Percentiles rank a stretch among this genome's conserved stretches.
These are phyloP conservation scores for Tachysurus fulvidraco DNA, from an alignment of 2,113 vertebrate genomes.

Conservation along the genomic window DNA sequence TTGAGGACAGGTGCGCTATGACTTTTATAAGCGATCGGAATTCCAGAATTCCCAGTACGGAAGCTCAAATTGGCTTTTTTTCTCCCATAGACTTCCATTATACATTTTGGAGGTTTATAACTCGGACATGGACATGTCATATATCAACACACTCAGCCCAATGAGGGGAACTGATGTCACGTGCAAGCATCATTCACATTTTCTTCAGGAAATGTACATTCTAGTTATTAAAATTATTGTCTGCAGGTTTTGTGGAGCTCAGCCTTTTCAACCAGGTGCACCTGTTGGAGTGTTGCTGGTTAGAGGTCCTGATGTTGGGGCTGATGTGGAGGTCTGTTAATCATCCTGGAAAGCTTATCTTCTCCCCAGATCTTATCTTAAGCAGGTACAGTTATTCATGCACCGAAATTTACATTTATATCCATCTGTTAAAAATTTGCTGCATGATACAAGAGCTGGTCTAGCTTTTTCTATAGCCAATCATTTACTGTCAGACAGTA, in stretches of 20 bases:
- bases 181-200: too few relatives aligned
- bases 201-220: too few relatives aligned
- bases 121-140: too few relatives aligned
- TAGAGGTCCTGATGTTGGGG: conserved; percentile 96
- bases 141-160: too few relatives aligned
- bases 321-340: conserved; percentile 97
- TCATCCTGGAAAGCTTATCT: conserved; percentile 94
- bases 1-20: too few relatives aligned
- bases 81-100: too few relatives aligned
- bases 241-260: conserved; percentile 89
- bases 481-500: not conserved
- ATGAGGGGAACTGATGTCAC: too few relatives aligned
- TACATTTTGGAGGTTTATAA: too few relatives aligned
- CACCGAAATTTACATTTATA: not conserved
- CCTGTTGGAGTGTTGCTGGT: conserved; percentile 95
- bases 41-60: too few relatives aligned
- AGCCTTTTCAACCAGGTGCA: conserved; percentile 91
- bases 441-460: not conserved
- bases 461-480: not conserved
- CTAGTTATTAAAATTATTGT: not conserved
- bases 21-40: too few relatives aligned
- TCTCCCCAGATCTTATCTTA: conserved; percentile 90
- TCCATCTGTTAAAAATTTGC: not conserved
- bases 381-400: conserved; percentile 78
- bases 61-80: too few relatives aligned